Evolutionary conservation across 2,113 vertebrate species (phyloP).

Genomic region (Cyanistes caeruleus): DNA sequence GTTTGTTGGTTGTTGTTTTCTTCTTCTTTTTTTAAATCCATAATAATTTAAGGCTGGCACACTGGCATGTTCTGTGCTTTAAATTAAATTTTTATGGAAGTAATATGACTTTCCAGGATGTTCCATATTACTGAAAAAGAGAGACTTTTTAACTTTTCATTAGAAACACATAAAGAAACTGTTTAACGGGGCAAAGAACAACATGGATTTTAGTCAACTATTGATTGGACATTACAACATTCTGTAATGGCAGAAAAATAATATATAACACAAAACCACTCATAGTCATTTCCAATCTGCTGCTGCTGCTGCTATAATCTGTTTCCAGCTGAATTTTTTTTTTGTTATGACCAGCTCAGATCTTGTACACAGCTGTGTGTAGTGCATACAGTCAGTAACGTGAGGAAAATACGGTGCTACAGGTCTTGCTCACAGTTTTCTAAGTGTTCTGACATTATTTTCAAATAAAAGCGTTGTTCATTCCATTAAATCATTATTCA

Average conservation of each 20-base stretch:
- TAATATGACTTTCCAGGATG: constrained; percentile 16
- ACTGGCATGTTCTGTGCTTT: constrained; percentile 63
- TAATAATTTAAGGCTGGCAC: constrained; percentile 73
- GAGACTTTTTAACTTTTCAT: constrained; percentile 52
- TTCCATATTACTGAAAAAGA: constrained; percentile 38
- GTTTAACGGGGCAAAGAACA: constrained; percentile 66
- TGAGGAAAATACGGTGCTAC: constrained; percentile 62
- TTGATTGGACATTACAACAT: constrained; percentile 58
- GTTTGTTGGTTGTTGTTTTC: neutral
- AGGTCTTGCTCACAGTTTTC: constrained; percentile 31
- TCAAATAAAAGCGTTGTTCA: constrained; percentile 12
- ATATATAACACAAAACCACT: constrained; percentile 12
- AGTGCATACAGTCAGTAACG: neutral
- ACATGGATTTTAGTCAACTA: constrained; percentile 61
- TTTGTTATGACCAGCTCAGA: neutral
- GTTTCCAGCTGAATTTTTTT: neutral
- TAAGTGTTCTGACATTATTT: constrained; percentile 17
- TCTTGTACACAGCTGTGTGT: neutral
- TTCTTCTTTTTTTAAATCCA: neutral
- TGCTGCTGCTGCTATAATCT: constrained; percentile 51
- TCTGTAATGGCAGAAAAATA: constrained; percentile 53
- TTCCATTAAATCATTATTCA: constrained; percentile 49
- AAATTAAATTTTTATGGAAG: constrained; percentile 66
- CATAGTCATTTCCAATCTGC: constrained; percentile 44
- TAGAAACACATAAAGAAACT: constrained; percentile 49